These are phyloP conservation scores for Bungarus multicinctus DNA, from an alignment of 2,113 vertebrate genomes.

Conservation along the genomic window DNA sequence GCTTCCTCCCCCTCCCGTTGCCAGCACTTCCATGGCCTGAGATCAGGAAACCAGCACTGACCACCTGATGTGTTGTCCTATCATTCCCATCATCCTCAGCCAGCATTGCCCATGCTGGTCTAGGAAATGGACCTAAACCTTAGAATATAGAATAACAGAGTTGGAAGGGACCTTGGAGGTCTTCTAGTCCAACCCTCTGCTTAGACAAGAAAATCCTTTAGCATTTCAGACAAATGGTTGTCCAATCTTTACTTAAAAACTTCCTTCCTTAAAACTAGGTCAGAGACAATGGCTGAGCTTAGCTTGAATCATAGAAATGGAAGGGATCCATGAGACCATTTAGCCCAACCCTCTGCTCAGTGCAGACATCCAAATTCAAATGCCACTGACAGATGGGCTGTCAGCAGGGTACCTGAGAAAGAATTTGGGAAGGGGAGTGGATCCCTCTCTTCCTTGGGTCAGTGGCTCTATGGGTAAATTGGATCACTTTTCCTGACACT, in stretches of 20 bases:
- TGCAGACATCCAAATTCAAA: background rate
- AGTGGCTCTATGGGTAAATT: background rate
- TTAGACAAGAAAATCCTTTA: too few relatives aligned
- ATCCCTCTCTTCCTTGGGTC: background rate
- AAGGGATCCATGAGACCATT: background rate
- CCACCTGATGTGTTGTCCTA: too few relatives aligned
- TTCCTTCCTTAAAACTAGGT: background rate
- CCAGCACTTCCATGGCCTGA: background rate
- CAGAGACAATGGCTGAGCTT: background rate
- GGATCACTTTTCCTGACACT: background rate
- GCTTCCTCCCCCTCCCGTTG: too few relatives aligned
- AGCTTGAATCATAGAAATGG: background rate
- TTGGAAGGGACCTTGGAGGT: too few relatives aligned
- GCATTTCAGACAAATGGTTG: too few relatives aligned
- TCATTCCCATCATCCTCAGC: background rate
- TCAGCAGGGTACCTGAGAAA: background rate
- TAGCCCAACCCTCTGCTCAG: background rate
- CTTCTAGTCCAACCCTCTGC: too few relatives aligned
- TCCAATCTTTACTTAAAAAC: too few relatives aligned
- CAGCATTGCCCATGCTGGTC: background rate
- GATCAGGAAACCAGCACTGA: background rate
- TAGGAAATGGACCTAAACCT: too few relatives aligned
- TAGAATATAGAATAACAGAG: too few relatives aligned
- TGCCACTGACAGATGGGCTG: background rate
- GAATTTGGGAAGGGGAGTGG: background rate